phyloP scores from a whole-genome alignment of 1,140 invertebrate species.

The Dinothrombium tinctorium region DNA sequence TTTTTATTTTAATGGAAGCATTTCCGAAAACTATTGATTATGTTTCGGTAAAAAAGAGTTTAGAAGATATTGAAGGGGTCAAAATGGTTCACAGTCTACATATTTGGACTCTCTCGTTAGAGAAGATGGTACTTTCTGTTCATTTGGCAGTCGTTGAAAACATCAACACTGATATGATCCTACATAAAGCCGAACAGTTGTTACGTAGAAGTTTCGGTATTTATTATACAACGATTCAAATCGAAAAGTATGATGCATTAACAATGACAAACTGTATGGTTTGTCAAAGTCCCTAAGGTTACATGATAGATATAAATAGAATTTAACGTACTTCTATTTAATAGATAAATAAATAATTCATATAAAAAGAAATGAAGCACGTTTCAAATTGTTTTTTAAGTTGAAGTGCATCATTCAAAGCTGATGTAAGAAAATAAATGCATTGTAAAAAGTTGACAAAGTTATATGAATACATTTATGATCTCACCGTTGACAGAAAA shows the following conservation, averaged over 20 bases:
- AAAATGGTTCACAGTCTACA: conserved; percentile 49
- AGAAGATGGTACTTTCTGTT: conserved; percentile 12
- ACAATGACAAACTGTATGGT: conserved; percentile 2
- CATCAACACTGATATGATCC: neutral
- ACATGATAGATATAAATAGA: neutral
- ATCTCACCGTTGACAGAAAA: no score
- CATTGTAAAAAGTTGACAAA: no score
- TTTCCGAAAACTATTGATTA: conserved; percentile 32
- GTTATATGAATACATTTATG: no score
- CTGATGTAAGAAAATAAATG: no score
- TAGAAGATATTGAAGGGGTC: conserved; percentile 34
- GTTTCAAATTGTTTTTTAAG: no score
- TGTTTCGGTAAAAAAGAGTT: conserved; percentile 13
- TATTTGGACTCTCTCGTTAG: conserved; percentile 41
- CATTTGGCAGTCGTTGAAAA: conserved; percentile 7
- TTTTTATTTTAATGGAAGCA: conserved; percentile 52
- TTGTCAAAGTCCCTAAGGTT: conserved; percentile 5
- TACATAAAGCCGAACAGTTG: conserved; percentile 2
- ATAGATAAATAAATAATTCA: no score
- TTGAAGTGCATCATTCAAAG: no score
- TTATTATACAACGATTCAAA: conserved; percentile 7
- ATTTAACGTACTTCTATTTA: no score
- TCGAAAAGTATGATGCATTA: conserved; percentile 2
- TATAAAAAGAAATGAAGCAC: no score
- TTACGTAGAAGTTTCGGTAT: conserved; percentile 2